phyloP scores from a whole-genome alignment of 2,113 vertebrate species.

The Cyanoliseus patagonus region DNA sequence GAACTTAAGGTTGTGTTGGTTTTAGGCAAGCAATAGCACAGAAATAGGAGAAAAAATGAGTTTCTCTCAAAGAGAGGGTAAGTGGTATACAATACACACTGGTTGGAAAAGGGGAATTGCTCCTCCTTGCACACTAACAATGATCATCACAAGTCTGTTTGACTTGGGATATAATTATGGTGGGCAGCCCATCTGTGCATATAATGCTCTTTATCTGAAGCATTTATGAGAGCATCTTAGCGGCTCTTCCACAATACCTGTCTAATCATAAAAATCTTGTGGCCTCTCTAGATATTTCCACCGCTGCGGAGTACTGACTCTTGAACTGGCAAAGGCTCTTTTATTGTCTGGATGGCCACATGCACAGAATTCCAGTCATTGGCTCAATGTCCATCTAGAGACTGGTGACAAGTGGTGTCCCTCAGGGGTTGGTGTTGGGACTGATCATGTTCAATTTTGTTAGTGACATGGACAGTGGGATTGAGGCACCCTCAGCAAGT shows the following conservation, averaged over 20 bases:
- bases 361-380: not conserved
- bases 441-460: not conserved
- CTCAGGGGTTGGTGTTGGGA: not conserved
- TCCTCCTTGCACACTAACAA: constrained; percentile 54
- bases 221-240: constrained; percentile 58
- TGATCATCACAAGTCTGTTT: constrained; percentile 71
- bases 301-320: not conserved
- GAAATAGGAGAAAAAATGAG: constrained; percentile 44
- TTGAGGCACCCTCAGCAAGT: not conserved
- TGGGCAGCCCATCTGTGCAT: constrained; percentile 68
- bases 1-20: constrained; percentile 70
- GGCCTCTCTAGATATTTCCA: constrained; percentile 60
- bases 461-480: not conserved
- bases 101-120: constrained; percentile 65
- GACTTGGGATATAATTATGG: constrained; percentile 72
- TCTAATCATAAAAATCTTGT: constrained; percentile 71
- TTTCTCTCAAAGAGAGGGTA: constrained; percentile 75
- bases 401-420: not conserved
- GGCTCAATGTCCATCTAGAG: not conserved
- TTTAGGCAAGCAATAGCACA: constrained; percentile 73
- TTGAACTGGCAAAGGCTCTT: not conserved
- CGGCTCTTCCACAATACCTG: constrained; percentile 70
- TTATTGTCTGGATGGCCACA: not conserved
- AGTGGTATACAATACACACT: constrained; percentile 70
- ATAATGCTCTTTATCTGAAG: not conserved